Evolutionary conservation across 2,113 vertebrate genomes (phyloP).

Genomic region (Rhea pennata): DNA sequence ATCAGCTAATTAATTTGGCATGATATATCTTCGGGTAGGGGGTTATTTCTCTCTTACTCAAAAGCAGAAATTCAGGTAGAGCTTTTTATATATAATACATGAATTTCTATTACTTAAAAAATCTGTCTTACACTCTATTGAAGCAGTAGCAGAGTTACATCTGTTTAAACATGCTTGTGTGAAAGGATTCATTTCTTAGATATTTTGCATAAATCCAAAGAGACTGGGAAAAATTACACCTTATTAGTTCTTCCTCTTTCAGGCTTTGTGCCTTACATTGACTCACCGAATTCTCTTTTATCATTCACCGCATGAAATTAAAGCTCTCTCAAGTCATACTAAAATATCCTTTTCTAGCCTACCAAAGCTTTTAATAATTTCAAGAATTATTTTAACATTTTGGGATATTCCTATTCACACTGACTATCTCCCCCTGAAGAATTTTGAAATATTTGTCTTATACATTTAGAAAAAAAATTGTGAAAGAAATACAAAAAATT

Average conservation of each 20-base stretch:
- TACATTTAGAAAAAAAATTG: neutral
- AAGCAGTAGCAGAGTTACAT: neutral
- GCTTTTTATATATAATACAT: neutral
- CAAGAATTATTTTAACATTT: neutral
- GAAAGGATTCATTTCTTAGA: neutral
- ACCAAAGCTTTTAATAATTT: neutral
- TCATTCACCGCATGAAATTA: neutral
- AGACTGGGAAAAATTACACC: neutral
- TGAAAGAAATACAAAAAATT: neutral
- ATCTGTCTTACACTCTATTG: neutral
- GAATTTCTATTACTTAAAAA: neutral
- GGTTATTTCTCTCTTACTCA: neutral
- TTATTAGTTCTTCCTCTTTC: neutral
- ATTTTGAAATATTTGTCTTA: neutral
- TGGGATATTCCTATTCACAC: neutral
- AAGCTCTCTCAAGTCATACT: neutral
- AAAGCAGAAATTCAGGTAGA: neutral
- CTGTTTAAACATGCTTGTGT: neutral
- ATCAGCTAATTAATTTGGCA: neutral
- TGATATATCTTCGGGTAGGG: neutral
- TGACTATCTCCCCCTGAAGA: neutral
- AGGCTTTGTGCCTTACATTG: neutral
- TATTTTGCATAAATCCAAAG: neutral
- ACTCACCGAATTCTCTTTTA: neutral
- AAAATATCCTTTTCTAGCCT: neutral